A percentile compares a stretch with the other conserved stretches of the same genome.
Evolutionary conservation across 2,797 vertebrate species (phyloP).

Genomic region (Podarcis lilfordi): DNA sequence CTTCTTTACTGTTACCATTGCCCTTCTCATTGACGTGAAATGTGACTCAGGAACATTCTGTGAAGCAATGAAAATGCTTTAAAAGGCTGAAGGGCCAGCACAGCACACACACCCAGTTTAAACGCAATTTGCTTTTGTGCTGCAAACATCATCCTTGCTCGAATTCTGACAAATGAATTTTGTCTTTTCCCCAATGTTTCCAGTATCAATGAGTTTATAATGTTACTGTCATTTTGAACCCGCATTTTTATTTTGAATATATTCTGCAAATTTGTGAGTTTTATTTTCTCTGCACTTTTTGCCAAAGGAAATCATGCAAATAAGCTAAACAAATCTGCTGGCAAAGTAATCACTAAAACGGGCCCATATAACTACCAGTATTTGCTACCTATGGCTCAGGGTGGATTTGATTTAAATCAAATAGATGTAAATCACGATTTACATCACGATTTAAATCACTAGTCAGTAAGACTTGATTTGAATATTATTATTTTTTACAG

Average conservation of each 20-base stretch:
- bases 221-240: background rate
- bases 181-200: background rate
- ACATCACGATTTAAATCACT: no score
- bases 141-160: background rate
- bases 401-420: background rate
- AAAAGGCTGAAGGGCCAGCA: background rate
- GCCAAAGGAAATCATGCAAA: background rate
- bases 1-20: conserved; percentile 38
- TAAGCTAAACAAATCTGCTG: background rate
- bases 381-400: background rate
- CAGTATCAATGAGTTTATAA: background rate
- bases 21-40: conserved; percentile 8
- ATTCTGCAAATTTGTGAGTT: no score
- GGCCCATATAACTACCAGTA: no score
- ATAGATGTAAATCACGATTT: background rate
- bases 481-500: no score
- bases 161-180: no score
- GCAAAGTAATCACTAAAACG: conserved; percentile 6
- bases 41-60: background rate
- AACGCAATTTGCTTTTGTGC: background rate
- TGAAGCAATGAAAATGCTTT: background rate
- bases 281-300: background rate
- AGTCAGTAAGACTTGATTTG: no score
- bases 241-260: no score
- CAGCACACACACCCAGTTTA: no score